Base-by-base conservation (phyloP, 2,888 invertebrate species). In the Acleris holmiana region DNA sequence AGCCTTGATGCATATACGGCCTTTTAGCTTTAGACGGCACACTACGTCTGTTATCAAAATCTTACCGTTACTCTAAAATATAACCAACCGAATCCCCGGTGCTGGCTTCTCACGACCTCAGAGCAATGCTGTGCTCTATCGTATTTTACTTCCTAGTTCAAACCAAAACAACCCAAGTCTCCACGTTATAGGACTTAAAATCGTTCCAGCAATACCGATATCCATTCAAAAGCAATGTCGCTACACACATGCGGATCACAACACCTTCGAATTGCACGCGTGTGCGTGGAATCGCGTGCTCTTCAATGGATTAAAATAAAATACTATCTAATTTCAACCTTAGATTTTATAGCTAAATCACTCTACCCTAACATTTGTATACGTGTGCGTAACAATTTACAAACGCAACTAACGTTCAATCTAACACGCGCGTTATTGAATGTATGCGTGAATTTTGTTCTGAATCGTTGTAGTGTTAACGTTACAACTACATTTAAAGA, bases 81-180 rank as follows among this genome's bases (percentile, higher is more conserved):
- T 85, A 88, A 84, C 85, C 83, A 84, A 88, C 88, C 85, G 82
- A 91, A 88, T 85, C 81, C 77, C 79, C 79, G 77, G 79, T 78
- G 84, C 78, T 76, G 82, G 82, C 82, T 83, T 91, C 91, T 90
- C 91, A 91, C 91, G 91, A 91, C 91, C 91, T 88, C 83, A 82
- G 78, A 85, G 81, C 80, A 82, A 84, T 86, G 83, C 87, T 80
- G 88, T 89, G 90, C 88, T 83, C 83, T 88, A 90, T 88, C 87
- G 87, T 88, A 87, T 83, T 80, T 84, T 79, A 90, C 91, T 91
- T 91, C 91, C 91, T 91, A 83, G 84, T 89, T 67, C 80, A 78
- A 48, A 61, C 72, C 50, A 84, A 79, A 74, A 72, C 51, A 53
- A 69, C 79, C 80, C 76, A 67, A 25, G 1, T 2, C 23, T 50